phyloP scores from a whole-genome alignment of 1,140 invertebrate species.

The Drosophila nigrodunni region DNA sequence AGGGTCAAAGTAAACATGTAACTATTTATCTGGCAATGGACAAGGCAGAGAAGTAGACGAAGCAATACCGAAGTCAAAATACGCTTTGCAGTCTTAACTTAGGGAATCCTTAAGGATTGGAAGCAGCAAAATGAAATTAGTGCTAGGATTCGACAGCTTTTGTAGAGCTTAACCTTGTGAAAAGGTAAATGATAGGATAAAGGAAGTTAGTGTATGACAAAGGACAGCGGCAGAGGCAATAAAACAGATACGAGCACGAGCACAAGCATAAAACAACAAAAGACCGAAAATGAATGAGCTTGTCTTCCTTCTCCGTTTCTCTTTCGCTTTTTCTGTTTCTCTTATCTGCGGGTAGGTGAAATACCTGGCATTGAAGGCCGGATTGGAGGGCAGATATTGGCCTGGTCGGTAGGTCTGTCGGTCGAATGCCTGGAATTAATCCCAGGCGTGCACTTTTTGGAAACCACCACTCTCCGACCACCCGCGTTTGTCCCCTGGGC shows the following conservation, averaged over 20 bases:
- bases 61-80: not conserved
- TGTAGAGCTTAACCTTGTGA: constrained; percentile 1
- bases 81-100: constrained; percentile 1
- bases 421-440: constrained; percentile 59
- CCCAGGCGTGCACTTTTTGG: constrained; percentile 68
- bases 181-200: not conserved
- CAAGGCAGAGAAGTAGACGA: constrained; percentile 48
- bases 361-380: constrained; percentile 20
- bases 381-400: constrained; percentile 2
- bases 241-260: constrained; percentile 59
- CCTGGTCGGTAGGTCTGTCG: not conserved
- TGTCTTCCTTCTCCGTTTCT: constrained; percentile 5
- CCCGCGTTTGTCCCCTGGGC: constrained; percentile 15
- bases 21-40: constrained; percentile 71
- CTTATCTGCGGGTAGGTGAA: constrained; percentile 21
- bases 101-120: not conserved
- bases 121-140: constrained; percentile 3
- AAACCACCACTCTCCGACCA: constrained; percentile 3
- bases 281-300: constrained; percentile 66
- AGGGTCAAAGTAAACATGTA: constrained; percentile 67
- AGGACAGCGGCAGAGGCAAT: constrained; percentile 61
- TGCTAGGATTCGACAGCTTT: not conserved
- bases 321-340: constrained; percentile 7
- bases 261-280: constrained; percentile 62
- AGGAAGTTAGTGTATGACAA: constrained; percentile 42